Base-by-base conservation (phyloP, 1,140 invertebrate genomes). In the Drosophila kikkawai region DNA sequence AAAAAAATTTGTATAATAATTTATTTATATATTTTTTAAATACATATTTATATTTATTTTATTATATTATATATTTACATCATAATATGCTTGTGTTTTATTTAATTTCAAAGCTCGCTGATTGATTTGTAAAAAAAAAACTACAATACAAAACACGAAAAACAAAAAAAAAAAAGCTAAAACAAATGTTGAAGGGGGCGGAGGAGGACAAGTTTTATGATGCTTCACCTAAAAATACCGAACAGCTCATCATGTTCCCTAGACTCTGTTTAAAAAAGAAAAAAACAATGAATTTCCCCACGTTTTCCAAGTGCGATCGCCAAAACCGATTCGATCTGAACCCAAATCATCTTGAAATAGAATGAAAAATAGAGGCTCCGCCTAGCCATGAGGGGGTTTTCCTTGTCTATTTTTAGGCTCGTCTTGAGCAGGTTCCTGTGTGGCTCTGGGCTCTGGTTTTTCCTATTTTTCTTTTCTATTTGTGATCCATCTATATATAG, bases 141-240 rank as follows among this genome's bases (percentile, higher is more conserved):
- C 2, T 44, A 17, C 41, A 42, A 42, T 17, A n/a, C 19, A 47
- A 60, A 12, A 50, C 22, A 22, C 22, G 2, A 22, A 0, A 9
- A 7, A 34, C 0, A 29, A 29, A 29, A 37, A 7, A 59, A 11
- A 19, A 36, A 26, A 42, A 65, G 0, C 29, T 5, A n/a, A 41
- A 17, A 39, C 56, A 13, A 56, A 71, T 29, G 22, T 57, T 19
- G 15, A 11, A 11, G 29, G 39, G 56, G 45, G 12, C 29, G 39
- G 4, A 4, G 22, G 15, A 44, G 13, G 7, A n/a, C 13, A 71
- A 59, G 19, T 73, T 71, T 57, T 50, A 73, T 59, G 69, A 59
- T 73, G 53, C 67, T 71, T 73, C 36, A 34, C 67, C 67, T 71
- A 73, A 73, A 73, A 73, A 73, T 73, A 73, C n/a, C 64, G 13